phyloP scores from a whole-genome alignment of 2,888 invertebrate genomes.

The Abrostola tripartita region DNA sequence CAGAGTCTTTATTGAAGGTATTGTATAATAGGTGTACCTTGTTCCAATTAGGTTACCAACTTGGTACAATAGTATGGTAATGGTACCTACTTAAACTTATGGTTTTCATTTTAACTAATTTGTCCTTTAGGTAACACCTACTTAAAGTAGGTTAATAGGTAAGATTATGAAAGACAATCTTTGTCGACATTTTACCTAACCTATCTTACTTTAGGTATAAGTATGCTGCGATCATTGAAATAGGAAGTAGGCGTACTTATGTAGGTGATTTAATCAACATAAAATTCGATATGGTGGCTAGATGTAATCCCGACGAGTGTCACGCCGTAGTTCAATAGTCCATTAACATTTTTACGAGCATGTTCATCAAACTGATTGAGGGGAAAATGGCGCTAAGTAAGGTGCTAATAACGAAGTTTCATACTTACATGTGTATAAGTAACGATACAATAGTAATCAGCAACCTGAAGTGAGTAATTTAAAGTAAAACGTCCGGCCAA shows the following conservation, averaged over 20 bases:
- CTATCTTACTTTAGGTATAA: no score
- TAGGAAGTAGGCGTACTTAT: neutral
- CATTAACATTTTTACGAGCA: slow-evolving; percentile 69
- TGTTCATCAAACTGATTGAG: slow-evolving; percentile 60
- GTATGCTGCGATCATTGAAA: neutral
- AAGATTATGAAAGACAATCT: no score
- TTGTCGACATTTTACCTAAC: no score
- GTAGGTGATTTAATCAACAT: slow-evolving; percentile 67
- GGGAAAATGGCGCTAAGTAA: slow-evolving; percentile 43
- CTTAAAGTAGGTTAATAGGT: no score
- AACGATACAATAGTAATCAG: neutral
- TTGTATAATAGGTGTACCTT: neutral
- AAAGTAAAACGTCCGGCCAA: no score
- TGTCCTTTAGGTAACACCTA: no score
- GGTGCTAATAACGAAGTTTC: neutral
- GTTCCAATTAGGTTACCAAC: no score
- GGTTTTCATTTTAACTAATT: no score
- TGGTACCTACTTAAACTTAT: no score
- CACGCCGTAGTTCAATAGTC: slow-evolving; percentile 57
- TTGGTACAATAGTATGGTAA: no score
- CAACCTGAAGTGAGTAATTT: no score
- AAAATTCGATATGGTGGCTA: slow-evolving; percentile 53
- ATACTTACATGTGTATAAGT: neutral
- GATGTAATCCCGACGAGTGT: slow-evolving; percentile 55
- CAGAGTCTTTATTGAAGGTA: neutral